Evolutionary conservation across 2,888 invertebrate genomes (phyloP).

Genomic region (Galerucella calmariensis): DNA sequence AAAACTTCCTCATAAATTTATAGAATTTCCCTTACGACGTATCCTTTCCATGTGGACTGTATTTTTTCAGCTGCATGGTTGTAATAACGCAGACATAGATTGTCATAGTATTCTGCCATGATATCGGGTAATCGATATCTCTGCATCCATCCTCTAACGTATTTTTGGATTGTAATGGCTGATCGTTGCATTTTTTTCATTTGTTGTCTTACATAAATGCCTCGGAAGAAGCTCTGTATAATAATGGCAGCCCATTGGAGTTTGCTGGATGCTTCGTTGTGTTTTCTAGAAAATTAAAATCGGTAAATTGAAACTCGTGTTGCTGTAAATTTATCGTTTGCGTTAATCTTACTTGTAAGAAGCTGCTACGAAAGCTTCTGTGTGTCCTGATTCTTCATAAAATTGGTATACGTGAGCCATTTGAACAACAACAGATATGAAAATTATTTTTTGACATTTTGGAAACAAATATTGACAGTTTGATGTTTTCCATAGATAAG

Average conservation of each 20-base stretch:
- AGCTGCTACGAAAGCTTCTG: constrained; percentile 50
- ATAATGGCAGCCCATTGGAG: constrained; percentile 53
- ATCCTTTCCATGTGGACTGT: constrained; percentile 61
- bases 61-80: constrained; percentile 58
- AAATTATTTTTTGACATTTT: background rate
- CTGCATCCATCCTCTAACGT: constrained; percentile 57
- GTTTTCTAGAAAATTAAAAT: constrained; percentile 33
- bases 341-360: constrained; percentile 50
- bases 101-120: constrained; percentile 47
- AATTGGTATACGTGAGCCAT: constrained; percentile 62
- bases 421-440: constrained; percentile 31
- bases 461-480: background rate
- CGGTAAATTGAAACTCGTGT: background rate
- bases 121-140: constrained; percentile 50
- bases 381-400: constrained; percentile 51
- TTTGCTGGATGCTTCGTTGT: constrained; percentile 25
- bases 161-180: constrained; percentile 58
- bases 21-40: constrained; percentile 47
- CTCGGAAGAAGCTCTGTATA: constrained; percentile 59
- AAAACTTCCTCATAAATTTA: background rate
- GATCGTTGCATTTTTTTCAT: constrained; percentile 50
- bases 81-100: constrained; percentile 46
- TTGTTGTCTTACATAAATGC: constrained; percentile 52
- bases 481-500: too few species aligned
- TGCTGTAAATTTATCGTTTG: background rate